Base-by-base conservation (phyloP, 1,140 invertebrate genomes). In the Protaetia brevitarsis region DNA sequence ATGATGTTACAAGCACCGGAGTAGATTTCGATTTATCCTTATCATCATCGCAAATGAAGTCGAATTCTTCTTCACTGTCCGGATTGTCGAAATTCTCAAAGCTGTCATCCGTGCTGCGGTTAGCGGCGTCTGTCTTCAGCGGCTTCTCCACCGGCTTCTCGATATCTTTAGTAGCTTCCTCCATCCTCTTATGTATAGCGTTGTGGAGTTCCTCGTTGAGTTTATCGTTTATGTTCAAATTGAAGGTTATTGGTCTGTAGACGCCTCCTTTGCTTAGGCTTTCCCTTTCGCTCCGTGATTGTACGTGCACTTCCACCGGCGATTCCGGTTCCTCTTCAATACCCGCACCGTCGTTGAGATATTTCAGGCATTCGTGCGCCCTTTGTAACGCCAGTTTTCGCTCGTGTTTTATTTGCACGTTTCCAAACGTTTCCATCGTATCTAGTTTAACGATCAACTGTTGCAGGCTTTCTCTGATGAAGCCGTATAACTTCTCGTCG, bases 371-470 rank as follows among this genome's bases (percentile, higher is more conserved):
- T 13, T 57, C 57, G 0, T 66, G 65, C 0, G 59, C 59, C 21
- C 28, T 16, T 36, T 63, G 59, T 10, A 63, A 37, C 3, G 59
- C 65, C 21, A 62, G 19, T 26, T 63, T 57, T 36, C 45, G 45
- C 16, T 36, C 65, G 11, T 63, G 23, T 27, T 28, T 57, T 4
- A 66, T 30, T 26, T 62, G 58, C n/a, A 37, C 19, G 19, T 63
- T 63, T 0, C 41, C 45, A 2, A 21, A 63, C 0, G 37, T 63
- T 34, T 45, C 65, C 27, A 61, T 63, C 3, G 30, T 45, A 16
- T 63, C 60, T 10, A 66, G 27, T 30, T 63, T 57, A 2, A 66
- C 45, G 4, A 59, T 66, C 1, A 66, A 13, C 19, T 66, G 58
- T 26, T 62, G 62, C n/a, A 66, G 34, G 13, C 16, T 21, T 36